Evolutionary conservation across 1,140 invertebrate genomes (phyloP).

Genomic region (Maniola jurtina): DNA sequence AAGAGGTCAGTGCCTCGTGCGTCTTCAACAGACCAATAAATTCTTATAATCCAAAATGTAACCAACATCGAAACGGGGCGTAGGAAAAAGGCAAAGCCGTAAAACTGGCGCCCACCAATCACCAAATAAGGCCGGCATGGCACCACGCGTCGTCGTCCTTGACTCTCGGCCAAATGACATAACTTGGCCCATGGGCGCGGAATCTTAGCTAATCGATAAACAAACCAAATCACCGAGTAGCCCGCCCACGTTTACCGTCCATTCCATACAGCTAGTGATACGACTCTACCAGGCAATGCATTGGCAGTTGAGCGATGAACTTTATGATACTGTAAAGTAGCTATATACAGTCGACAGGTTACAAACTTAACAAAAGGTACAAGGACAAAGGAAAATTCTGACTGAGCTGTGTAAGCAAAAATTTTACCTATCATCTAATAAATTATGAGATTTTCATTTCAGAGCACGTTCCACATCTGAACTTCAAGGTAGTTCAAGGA

Average conservation of each 20-base stretch:
- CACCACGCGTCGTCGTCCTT: constrained; percentile 69
- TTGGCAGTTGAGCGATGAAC: neutral
- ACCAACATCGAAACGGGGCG: constrained; percentile 63
- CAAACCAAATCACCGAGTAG: constrained; percentile 57
- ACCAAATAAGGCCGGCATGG: constrained; percentile 74
- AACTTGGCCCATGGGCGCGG: constrained; percentile 74
- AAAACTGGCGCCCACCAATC: constrained; percentile 77
- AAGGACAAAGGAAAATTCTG: too few species aligned
- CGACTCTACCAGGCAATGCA: neutral
- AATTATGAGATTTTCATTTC: too few species aligned
- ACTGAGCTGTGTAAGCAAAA: too few species aligned
- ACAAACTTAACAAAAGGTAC: too few species aligned
- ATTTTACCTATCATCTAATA: too few species aligned
- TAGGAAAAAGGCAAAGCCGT: constrained; percentile 75
- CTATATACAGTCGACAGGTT: too few species aligned
- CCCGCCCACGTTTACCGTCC: constrained; percentile 59
- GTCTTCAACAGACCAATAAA: constrained; percentile 45
- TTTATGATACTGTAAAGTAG: too few species aligned
- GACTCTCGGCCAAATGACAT: constrained; percentile 76
- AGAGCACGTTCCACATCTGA: too few species aligned
- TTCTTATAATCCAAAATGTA: constrained; percentile 57
- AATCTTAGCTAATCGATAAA: constrained; percentile 74
- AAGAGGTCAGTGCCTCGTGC: constrained; percentile 5
- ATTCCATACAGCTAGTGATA: constrained; percentile 28
- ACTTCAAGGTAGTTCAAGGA: too few species aligned